phyloP scores from a whole-genome alignment of 2,888 invertebrate species.

The Eupsilia transversa region DNA sequence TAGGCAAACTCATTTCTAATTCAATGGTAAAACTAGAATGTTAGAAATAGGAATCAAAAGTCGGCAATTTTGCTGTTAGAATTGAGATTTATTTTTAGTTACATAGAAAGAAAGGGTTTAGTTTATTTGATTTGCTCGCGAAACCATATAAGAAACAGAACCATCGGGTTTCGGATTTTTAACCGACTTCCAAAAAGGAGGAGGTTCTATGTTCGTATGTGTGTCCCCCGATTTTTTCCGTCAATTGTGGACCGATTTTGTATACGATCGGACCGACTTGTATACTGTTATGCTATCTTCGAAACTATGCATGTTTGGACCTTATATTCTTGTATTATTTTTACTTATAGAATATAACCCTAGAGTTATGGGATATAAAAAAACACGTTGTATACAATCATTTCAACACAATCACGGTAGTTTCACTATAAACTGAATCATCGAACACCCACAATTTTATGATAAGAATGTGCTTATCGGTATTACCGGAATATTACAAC shows the following conservation, averaged over 20 bases:
- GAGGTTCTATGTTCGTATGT: too few species aligned
- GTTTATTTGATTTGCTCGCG: neutral
- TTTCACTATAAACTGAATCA: neutral
- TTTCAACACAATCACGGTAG: neutral
- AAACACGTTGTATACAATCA: too few species aligned
- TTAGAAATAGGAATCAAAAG: neutral
- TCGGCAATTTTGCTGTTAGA: neutral
- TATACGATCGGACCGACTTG: too few species aligned
- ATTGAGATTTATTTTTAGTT: neutral
- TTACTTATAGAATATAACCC: too few species aligned
- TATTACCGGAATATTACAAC: neutral
- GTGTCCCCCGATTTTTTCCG: too few species aligned
- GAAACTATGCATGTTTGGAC: too few species aligned
- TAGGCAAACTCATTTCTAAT: slow-evolving; percentile 11
- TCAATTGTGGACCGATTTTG: too few species aligned
- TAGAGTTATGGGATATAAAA: too few species aligned
- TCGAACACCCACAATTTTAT: neutral
- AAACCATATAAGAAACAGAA: neutral
- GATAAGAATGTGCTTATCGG: neutral
- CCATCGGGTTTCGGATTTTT: neutral
- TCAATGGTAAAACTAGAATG: neutral
- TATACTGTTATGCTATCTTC: too few species aligned
- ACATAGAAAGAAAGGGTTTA: neutral
- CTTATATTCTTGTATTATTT: too few species aligned
- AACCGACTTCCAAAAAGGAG: too few species aligned